Evolutionary conservation across 1,140 invertebrate genomes (phyloP).

Genomic region (Paraescarpia echinospica): DNA sequence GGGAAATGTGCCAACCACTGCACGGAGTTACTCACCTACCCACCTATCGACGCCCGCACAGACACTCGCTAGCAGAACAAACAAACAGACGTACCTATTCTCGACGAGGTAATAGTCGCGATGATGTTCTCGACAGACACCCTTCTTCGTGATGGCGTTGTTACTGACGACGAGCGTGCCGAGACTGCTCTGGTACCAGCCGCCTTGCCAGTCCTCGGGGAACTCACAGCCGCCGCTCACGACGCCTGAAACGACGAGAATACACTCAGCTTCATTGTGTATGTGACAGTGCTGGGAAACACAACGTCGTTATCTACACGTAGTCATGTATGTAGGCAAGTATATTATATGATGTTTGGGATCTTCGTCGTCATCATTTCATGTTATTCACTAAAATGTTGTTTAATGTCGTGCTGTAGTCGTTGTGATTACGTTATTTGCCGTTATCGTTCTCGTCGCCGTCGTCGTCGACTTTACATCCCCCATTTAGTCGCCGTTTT

Average conservation of each 20-base stretch:
- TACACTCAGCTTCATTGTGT: not conserved
- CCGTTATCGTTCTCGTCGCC: no score
- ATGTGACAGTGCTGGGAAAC: no score
- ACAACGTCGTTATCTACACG: no score
- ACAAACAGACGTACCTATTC: conserved; percentile 19
- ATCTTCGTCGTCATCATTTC: no score
- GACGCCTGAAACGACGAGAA: not conserved
- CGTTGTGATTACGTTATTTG: no score
- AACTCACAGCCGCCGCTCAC: conserved; percentile 15
- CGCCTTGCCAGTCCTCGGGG: conserved; percentile 23
- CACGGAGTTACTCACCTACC: not conserved
- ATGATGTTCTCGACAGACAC: conserved; percentile 27
- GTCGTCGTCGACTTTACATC: no score
- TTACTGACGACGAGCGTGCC: conserved; percentile 21
- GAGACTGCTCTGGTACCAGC: conserved; percentile 28
- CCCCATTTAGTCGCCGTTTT: no score
- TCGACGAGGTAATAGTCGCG: conserved; percentile 27
- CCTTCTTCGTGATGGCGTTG: conserved; percentile 24
- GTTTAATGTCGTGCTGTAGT: no score
- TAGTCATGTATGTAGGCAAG: no score
- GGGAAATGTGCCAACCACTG: not conserved
- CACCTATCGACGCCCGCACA: not conserved
- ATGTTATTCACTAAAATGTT: no score
- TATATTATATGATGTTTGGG: no score
- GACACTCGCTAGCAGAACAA: not conserved